Evolutionary conservation across 2,113 vertebrate genomes (phyloP), one percentile per base, ranked within the genome.

Genomic region (Callospermophilus lateralis): DNA sequence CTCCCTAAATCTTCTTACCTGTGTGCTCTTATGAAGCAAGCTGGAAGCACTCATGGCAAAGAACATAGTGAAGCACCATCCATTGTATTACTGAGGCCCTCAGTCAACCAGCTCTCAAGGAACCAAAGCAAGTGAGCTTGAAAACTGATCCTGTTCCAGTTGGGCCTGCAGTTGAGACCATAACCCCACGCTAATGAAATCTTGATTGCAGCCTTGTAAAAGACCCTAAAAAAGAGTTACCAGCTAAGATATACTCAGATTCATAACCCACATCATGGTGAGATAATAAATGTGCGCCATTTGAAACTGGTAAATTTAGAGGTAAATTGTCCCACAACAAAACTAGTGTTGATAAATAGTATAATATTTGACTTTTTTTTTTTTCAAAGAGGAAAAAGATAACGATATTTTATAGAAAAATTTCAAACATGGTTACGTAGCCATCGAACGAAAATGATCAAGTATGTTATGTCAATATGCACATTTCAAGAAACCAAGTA

Each of bases 391-490:
- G 32, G 53, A 13, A 70, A 91, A 91, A 48, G n/a, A 37, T 30
- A 79, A 61, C 34, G 22, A 34, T 51, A 68, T 37, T 65, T n/a
- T 6, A 53, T 10, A 84, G 63, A 39, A 79, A 95, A 61, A 28
- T 53, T 93, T 84, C 37, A 79, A 84, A 20, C 6, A 12, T 67
- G 37, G 5, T 80, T 65, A 89, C 4, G 72, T 11, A 79, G 12
- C 48, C n/a, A 88, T 61, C 73, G 85, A 51, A 9, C 74, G 16
- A 72, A 93, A 93, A 12, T 96, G 65, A 93, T 72, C 8, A 93
- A 80, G 48, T 67, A 78, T 55, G 65, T 88, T 77, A 67, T 73
- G 92, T 39, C 17, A 65, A 26, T 84, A 58, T 70, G 42, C 32
- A 32, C 3, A 87, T 55, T 84, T 94, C 24, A 70, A 76, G 32